phyloP scores from a whole-genome alignment of 1,140 invertebrate species.

The Heliconius congener region DNA sequence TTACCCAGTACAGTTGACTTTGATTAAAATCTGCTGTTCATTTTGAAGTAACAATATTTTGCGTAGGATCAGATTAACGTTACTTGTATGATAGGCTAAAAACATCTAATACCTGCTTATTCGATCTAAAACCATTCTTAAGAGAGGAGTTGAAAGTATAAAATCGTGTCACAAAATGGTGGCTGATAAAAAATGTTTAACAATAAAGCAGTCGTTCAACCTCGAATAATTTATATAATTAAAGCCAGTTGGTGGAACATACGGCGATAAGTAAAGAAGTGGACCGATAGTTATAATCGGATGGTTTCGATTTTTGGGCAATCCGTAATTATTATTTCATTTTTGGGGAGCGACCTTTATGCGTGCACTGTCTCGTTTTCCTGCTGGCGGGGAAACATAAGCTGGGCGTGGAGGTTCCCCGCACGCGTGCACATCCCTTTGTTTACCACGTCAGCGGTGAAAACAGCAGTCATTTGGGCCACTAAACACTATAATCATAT shows the following conservation, averaged over 20 bases:
- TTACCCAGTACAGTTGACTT: conserved; percentile 20
- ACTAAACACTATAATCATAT: conserved; percentile 31
- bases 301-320: conserved; percentile 61
- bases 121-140: conserved; percentile 47
- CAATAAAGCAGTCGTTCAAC: conserved; percentile 62
- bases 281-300: conserved; percentile 38
- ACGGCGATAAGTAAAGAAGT: conserved; percentile 32
- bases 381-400: conserved; percentile 69
- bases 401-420: conserved; percentile 42
- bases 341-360: conserved; percentile 35
- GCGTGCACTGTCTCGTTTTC: conserved; percentile 63
- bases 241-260: conserved; percentile 43
- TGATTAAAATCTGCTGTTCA: conserved; percentile 36
- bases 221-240: conserved; percentile 52
- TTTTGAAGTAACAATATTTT: conserved; percentile 44
- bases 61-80: conserved; percentile 53
- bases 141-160: conserved; percentile 40
- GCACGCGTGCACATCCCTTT: conserved; percentile 47
- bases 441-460: conserved; percentile 43
- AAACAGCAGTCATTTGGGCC: conserved; percentile 26
- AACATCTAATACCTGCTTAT: conserved; percentile 33
- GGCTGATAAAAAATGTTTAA: conserved; percentile 49
- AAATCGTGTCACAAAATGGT: conserved; percentile 34
- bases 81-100: conserved; percentile 47
- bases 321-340: conserved; percentile 54